Percentiles rank a stretch among this genome's conserved stretches.
Evolutionary conservation across 2,797 vertebrate genomes (phyloP).

Genomic region (Ataeniobius toweri): DNA sequence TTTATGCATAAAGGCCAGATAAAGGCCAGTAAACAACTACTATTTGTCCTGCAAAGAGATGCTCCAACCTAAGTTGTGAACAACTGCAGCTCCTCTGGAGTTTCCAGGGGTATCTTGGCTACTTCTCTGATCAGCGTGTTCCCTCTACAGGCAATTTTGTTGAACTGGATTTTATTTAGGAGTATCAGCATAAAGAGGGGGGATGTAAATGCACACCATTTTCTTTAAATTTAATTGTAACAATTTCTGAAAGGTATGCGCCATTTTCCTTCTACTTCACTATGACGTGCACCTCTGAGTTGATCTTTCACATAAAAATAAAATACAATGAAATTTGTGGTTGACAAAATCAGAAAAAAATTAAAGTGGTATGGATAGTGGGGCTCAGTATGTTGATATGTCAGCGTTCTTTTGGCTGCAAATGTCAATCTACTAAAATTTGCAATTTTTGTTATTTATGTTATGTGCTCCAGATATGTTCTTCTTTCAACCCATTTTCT

Average conservation of each 20-base stretch:
- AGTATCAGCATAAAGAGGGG: neutral
- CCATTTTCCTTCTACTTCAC: neutral
- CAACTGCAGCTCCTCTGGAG: neutral
- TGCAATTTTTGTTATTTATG: neutral
- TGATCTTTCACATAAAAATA: neutral
- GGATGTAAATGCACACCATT: neutral
- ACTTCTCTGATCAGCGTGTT: neutral
- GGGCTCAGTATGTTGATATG: neutral
- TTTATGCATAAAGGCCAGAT: neutral
- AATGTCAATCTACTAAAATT: neutral
- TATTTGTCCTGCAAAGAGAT: neutral
- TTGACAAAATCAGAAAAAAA: neutral
- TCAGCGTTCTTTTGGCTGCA: neutral
- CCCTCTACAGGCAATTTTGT: neutral
- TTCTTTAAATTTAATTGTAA: neutral
- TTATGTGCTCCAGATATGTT: neutral
- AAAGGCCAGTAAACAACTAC: no score
- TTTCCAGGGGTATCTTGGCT: neutral
- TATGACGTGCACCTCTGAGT: neutral
- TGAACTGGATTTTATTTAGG: neutral
- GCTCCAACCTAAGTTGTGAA: neutral
- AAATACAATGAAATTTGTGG: neutral
- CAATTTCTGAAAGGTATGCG: no score
- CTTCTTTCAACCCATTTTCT: neutral
- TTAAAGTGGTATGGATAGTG: neutral